Conservation (phyloP, 2,888 invertebrate genomes). For the Leucophenga montana region DNA sequence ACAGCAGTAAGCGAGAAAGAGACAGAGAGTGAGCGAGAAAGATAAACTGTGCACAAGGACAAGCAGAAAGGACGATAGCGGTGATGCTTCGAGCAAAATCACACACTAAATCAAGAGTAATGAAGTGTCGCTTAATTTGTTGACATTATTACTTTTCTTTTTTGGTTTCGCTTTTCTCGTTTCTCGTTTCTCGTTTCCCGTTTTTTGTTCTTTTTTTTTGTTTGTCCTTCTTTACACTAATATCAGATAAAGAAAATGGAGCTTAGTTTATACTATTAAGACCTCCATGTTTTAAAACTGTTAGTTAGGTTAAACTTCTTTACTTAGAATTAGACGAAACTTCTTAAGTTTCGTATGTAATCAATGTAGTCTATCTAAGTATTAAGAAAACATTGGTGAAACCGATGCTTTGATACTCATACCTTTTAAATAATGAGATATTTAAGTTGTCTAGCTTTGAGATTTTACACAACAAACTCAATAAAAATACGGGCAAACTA, state of each 20-base stretch:
- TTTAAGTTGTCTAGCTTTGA: no score
- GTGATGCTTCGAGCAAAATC: not conserved
- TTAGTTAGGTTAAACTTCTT: no score
- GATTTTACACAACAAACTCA: no score
- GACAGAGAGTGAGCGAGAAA: not conserved
- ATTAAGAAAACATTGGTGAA: not conserved
- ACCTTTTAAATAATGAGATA: not conserved
- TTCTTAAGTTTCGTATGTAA: no score
- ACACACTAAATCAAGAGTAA: constrained; percentile 69
- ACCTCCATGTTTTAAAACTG: no score
- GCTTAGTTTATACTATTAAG: no score
- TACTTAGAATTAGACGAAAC: no score
- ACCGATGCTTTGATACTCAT: no score
- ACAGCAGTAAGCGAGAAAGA: constrained; percentile 11
- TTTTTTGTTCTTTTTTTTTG: not conserved
- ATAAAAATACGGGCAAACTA: no score
- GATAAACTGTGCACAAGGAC: not conserved
- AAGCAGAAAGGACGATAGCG: not conserved
- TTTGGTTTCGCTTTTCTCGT: constrained; percentile 22
- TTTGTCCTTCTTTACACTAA: not conserved
- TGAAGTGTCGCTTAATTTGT: constrained; percentile 72
- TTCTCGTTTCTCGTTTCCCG: not conserved
- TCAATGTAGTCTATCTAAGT: not conserved
- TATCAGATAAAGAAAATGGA: no score
- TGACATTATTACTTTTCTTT: constrained; percentile 62